Percentiles rank a stretch among this genome's conserved stretches.
Conservation (phyloP, 2,888 invertebrate species). For the Eupithecia pulchellata region DNA sequence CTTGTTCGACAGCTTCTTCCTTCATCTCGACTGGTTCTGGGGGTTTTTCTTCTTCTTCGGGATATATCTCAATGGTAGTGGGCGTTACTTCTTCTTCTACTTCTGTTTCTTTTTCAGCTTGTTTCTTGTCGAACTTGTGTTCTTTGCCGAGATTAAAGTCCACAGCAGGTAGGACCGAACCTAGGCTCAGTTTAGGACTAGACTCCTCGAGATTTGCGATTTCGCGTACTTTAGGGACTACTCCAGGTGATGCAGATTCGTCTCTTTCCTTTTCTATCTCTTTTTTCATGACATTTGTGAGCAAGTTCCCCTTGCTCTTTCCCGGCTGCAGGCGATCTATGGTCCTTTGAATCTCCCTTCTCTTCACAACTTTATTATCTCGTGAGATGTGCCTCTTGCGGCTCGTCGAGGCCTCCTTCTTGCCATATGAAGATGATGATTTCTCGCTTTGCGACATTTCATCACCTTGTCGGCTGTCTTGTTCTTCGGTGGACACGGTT, state of each 20-base stretch:
- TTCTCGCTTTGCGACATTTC: constrained; percentile 73
- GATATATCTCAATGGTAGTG: constrained; percentile 29
- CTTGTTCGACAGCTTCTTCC: constrained; percentile 35
- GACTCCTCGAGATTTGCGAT: constrained; percentile 87
- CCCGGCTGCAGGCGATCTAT: constrained; percentile 94
- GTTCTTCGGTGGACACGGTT: constrained; percentile 87
- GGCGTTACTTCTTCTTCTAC: constrained; percentile 29
- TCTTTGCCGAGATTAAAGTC: constrained; percentile 88
- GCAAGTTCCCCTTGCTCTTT: constrained; percentile 93
- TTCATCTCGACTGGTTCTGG: constrained; percentile 31
- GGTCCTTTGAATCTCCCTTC: constrained; percentile 91
- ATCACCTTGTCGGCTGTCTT: constrained; percentile 77
- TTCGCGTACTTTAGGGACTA: constrained; percentile 85
- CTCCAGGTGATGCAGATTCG: constrained; percentile 83
- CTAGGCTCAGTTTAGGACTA: constrained; percentile 93
- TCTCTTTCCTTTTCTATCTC: constrained; percentile 82
- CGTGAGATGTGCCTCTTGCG: constrained; percentile 81
- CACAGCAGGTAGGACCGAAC: constrained; percentile 92
- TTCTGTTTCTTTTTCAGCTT: constrained; percentile 43
- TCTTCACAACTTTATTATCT: constrained; percentile 75
- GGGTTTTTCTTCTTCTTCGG: constrained; percentile 46
- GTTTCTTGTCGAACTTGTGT: constrained; percentile 84
- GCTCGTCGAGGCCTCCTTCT: constrained; percentile 66
- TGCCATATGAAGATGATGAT: constrained; percentile 59
- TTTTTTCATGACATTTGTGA: constrained; percentile 88